Base-by-base conservation (phyloP, 1,140 invertebrate genomes). In the Drosophila bifasciata region DNA sequence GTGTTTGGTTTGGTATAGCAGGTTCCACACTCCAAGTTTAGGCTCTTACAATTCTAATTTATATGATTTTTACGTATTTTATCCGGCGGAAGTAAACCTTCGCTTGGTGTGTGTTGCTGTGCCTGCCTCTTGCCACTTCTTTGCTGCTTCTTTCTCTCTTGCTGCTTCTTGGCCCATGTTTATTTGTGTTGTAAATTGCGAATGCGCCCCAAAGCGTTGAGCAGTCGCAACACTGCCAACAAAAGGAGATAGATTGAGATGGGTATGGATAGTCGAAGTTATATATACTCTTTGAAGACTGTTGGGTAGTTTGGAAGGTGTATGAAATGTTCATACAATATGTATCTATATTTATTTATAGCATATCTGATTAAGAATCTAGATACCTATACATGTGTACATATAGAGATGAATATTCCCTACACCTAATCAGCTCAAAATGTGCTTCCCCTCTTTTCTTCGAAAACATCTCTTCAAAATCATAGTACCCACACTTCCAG, bases 141-240 rank as follows among this genome's bases (percentile, higher is more conserved):
- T 21, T 50, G 25, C 41, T 58, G 55, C 56, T 15, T 28, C 41
- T 62, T 41, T 46, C 49, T 41, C 39, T n/a, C n/a, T n/a, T n/a
- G n/a, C n/a, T 57, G 55, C 58, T 68, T 76, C 81, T 68, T 71
- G 70, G 68, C 56, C 32, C 56, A 61, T 53, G 75, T 86, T 88
- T 86, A 83, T 83, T 83, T 89, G 77, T 79, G 71, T 76, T 88
- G 84, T 86, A 89, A 88, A 83, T 86, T 89, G 84, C 83, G 80
- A 88, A 83, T 88, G 83, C 78, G 79, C 83, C 57, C 71, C 64
- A 74, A 64, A 77, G 78, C 72, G 55, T 46, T 40, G 45, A 41
- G 51, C 40, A 58, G 64, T 48, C 58, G 39, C 39, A 8, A 44
- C 49, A 43, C n/a, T 41, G 21, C 53, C 25, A 66, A 46, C 49